Conservation (phyloP, 2,113 vertebrate genomes). For the Acrocephalus arundinaceus region DNA sequence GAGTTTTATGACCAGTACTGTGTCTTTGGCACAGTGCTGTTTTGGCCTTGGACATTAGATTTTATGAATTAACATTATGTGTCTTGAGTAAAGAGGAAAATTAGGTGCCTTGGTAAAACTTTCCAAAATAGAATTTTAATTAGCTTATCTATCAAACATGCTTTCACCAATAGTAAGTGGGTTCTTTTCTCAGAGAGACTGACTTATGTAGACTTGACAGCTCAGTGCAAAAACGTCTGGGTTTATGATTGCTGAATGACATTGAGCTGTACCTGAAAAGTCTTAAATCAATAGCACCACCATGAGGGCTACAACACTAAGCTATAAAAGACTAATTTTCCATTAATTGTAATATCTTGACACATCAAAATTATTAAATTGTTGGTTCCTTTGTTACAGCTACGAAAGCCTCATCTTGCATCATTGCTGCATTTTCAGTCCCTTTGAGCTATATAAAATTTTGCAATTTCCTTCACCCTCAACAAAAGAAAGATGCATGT, state of each 20-base stretch:
- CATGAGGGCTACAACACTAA: neutral
- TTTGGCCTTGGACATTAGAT: neutral
- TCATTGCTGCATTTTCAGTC: neutral
- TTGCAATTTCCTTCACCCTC: neutral
- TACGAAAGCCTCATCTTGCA: neutral
- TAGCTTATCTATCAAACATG: neutral
- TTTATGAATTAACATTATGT: neutral
- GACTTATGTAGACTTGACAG: neutral
- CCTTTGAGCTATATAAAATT: neutral
- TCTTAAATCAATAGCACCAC: neutral
- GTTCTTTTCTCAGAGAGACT: neutral
- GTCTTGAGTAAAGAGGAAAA: neutral
- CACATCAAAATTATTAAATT: neutral
- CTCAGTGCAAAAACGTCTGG: neutral
- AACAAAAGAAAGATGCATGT: neutral
- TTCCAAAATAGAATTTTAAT: neutral
- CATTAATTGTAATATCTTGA: neutral
- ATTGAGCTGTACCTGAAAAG: neutral
- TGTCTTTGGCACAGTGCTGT: neutral
- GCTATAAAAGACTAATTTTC: neutral
- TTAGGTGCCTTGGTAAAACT: neutral
- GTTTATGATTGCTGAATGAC: neutral
- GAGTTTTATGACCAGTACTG: neutral
- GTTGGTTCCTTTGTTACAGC: neutral
- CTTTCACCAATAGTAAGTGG: neutral